Percentiles rank a stretch among this genome's conserved stretches.
phyloP scores from a whole-genome alignment of 2,888 invertebrate genomes.

The Hedya salicella region DNA sequence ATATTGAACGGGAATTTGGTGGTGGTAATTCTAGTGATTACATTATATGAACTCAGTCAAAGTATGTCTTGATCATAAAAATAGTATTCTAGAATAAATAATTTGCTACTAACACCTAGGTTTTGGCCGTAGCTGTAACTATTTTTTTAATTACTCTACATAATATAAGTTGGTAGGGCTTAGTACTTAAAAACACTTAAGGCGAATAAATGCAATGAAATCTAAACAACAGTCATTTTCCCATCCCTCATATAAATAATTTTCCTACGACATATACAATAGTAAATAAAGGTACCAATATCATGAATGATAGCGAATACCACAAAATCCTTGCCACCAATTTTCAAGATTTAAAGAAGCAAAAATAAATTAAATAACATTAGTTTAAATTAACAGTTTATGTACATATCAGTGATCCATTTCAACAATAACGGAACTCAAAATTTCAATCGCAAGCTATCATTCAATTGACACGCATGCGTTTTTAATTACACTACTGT shows the following conservation, averaged over 20 bases:
- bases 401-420: not conserved
- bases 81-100: conserved; percentile 47
- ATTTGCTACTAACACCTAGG: conserved; percentile 50
- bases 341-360: not conserved
- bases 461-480: not conserved
- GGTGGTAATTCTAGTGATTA: not conserved
- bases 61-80: conserved; percentile 45
- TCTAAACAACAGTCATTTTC: conserved; percentile 18
- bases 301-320: not conserved
- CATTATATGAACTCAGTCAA: conserved; percentile 54
- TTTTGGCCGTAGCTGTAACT: conserved; percentile 68
- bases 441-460: not conserved
- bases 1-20: not conserved
- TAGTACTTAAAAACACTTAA: conserved; percentile 21
- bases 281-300: not conserved
- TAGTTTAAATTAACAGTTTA: conserved; percentile 1
- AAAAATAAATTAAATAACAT: not conserved
- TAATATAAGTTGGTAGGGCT: conserved; percentile 16
- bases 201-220: conserved; percentile 27
- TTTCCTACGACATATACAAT: conserved; percentile 5
- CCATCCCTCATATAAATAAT: conserved; percentile 13
- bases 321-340: not conserved
- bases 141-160: conserved; percentile 15
- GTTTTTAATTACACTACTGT: not conserved
- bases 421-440: not conserved